These are phyloP conservation scores for Hippocampus comes DNA, from an alignment of 2,113 vertebrate species.

Conservation along the genomic window DNA sequence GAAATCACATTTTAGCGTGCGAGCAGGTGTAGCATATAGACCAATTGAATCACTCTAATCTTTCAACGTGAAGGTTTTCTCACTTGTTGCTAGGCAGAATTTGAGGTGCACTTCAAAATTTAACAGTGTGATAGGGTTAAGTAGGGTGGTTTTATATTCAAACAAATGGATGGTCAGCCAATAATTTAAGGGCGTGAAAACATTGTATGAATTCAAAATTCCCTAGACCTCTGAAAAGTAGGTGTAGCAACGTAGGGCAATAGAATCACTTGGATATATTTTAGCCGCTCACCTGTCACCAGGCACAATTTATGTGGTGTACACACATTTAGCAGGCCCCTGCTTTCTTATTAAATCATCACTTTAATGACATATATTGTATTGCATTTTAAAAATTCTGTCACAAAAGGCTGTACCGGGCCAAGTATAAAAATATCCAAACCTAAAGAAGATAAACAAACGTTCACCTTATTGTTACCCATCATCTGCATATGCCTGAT, in stretches of 20 bases:
- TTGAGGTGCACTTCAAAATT: background rate
- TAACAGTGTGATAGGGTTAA: too few species aligned
- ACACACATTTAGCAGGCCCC: background rate
- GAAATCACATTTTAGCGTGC: background rate
- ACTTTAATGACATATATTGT: background rate
- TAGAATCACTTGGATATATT: background rate
- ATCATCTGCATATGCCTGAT: background rate
- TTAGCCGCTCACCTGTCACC: background rate
- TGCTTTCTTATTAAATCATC: background rate
- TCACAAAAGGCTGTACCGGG: too few species aligned
- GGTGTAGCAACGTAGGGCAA: background rate
- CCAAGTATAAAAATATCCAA: too few species aligned
- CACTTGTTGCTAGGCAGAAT: background rate
- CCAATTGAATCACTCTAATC: background rate
- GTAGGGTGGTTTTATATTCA: background rate
- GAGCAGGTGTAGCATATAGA: background rate
- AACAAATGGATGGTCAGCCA: background rate
- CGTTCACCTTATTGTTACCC: background rate
- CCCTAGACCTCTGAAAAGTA: background rate
- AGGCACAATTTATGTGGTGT: background rate
- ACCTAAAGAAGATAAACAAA: background rate
- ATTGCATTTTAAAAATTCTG: too few species aligned
- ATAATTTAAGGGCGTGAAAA: background rate
- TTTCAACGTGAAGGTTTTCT: background rate
- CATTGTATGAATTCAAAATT: background rate